Percentiles rank a stretch among this genome's conserved stretches.
Evolutionary conservation across 2,797 vertebrate species (phyloP).

Genomic region (Mionectes olivaceus): DNA sequence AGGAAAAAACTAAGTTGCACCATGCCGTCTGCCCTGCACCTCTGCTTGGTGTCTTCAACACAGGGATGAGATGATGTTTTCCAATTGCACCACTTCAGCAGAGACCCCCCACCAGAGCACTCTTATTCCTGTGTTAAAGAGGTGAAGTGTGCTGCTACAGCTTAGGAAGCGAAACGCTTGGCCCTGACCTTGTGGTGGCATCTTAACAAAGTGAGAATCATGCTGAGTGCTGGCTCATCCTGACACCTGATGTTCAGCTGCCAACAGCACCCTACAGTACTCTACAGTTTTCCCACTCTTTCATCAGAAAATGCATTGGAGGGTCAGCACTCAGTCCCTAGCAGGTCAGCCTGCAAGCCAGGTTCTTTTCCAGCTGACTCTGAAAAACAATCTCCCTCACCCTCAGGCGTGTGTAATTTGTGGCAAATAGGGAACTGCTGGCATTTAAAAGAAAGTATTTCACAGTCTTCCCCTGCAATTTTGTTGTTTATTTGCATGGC

Average conservation of each 20-base stretch:
- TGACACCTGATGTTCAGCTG: neutral
- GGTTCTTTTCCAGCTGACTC: neutral
- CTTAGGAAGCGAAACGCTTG: neutral
- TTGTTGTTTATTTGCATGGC: neutral
- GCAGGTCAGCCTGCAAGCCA: neutral
- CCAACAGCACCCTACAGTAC: neutral
- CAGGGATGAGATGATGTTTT: neutral
- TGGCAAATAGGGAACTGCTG: neutral
- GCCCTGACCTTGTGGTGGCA: neutral
- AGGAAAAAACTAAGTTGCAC: neutral
- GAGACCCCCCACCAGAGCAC: accelerated
- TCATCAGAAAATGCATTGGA: neutral
- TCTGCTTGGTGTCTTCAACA: neutral
- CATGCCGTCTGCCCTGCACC: neutral
- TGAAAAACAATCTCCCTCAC: neutral
- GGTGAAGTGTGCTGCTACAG: neutral
- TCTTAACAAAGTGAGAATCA: neutral
- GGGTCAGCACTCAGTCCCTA: neutral
- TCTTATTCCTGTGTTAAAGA: neutral
- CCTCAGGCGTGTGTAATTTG: accelerated
- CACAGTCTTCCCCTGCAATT: neutral
- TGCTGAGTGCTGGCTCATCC: accelerated
- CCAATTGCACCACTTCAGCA: neutral
- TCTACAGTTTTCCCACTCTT: neutral
- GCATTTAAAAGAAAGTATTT: neutral